Evolutionary conservation across 2,113 vertebrate species (phyloP).

Genomic region (Dendropsophus ebraccatus): DNA sequence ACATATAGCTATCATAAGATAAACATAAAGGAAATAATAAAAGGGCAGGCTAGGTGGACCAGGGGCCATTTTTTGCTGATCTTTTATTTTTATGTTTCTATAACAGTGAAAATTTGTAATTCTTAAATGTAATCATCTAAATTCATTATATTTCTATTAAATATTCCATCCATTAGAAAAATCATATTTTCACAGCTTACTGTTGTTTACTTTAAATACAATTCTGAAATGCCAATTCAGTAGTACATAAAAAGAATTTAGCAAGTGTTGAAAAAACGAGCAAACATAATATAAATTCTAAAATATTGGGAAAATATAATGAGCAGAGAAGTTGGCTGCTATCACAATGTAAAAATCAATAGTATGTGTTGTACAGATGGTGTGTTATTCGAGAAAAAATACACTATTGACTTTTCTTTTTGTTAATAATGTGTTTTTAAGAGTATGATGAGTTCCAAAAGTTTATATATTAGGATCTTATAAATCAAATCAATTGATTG

Average conservation of each 20-base stretch:
- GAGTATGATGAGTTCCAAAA: neutral
- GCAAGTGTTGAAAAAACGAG: neutral
- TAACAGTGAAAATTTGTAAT: no score
- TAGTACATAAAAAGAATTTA: neutral
- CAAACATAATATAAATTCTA: constrained; percentile 22
- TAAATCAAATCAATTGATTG: neutral
- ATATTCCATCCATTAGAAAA: neutral
- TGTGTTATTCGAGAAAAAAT: constrained; percentile 19
- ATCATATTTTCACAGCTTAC: neutral
- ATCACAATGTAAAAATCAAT: constrained; percentile 36
- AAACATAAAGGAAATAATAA: no score
- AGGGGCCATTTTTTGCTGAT: no score
- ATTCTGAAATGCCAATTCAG: neutral
- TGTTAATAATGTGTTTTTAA: constrained; percentile 32
- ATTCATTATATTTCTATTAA: neutral
- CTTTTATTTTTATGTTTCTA: no score
- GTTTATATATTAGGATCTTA: neutral
- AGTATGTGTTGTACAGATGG: constrained; percentile 23
- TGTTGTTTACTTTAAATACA: neutral
- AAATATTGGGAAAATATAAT: constrained; percentile 25
- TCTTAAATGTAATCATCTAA: neutral
- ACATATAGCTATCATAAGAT: no score
- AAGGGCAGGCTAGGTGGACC: no score
- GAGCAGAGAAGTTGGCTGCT: neutral
- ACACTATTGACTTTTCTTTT: constrained; percentile 12